These are phyloP conservation scores for Tragelaphus strepsiceros DNA, from an alignment of 2,113 vertebrate species.

Conservation along the genomic window DNA sequence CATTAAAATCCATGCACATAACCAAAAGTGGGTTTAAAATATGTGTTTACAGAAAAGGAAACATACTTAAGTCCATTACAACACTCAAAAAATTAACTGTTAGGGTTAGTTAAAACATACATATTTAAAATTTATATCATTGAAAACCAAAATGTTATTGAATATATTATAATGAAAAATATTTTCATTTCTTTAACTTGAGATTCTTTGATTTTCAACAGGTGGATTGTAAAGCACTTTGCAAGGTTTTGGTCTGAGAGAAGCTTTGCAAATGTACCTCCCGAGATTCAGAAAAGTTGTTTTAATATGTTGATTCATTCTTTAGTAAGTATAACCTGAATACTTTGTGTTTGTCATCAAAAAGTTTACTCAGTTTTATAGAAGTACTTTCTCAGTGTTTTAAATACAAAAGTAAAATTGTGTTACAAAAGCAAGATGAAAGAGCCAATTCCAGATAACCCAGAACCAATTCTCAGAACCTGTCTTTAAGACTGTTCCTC, in stretches of 20 bases:
- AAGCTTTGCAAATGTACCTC: constrained; percentile 89
- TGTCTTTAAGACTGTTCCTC: not conserved
- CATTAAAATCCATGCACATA: constrained; percentile 22
- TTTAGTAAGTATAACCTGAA: constrained; percentile 84
- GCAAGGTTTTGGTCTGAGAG: constrained; percentile 93
- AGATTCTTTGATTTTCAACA: constrained; percentile 72
- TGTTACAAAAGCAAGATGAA: constrained; percentile 23
- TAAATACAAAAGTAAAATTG: not conserved
- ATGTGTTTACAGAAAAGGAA: not conserved
- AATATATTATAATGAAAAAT: not conserved
- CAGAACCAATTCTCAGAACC: not conserved
- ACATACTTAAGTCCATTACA: not conserved
- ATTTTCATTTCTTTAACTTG: constrained; percentile 47
- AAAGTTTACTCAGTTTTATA: constrained; percentile 40
- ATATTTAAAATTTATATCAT: not conserved
- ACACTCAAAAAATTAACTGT: constrained; percentile 26
- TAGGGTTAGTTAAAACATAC: not conserved
- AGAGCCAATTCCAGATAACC: not conserved
- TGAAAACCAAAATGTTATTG: constrained; percentile 35
- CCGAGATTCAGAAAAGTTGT: constrained; percentile 90
- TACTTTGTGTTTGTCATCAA: not conserved
- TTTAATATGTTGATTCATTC: constrained; percentile 84
- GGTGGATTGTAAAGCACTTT: constrained; percentile 92
- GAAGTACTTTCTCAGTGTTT: not conserved
- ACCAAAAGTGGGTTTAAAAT: not conserved